Conservation (phyloP, 2,888 invertebrate genomes). For the Epinotia ramella region DNA sequence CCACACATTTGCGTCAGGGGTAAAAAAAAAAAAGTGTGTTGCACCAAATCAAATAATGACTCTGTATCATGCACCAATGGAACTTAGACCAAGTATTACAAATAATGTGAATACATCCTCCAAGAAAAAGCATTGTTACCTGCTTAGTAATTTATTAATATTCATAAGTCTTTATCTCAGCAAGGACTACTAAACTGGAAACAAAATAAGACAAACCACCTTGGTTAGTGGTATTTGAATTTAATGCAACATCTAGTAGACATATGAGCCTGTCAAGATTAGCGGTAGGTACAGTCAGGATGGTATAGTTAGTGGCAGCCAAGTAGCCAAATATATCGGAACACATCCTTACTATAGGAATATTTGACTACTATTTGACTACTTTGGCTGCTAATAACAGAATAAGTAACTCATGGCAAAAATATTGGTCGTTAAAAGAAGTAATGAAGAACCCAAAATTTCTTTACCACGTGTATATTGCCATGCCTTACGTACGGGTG, state of each 20-base stretch:
- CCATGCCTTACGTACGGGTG: no score
- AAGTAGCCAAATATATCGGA: no score
- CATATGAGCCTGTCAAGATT: background rate
- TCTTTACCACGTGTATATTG: no score
- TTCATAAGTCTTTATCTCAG: constrained; percentile 10
- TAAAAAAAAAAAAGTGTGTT: background rate
- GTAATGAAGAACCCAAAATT: no score
- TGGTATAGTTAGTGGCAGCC: no score
- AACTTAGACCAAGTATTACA: background rate
- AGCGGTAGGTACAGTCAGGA: background rate
- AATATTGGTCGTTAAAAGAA: no score
- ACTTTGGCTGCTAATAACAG: no score
- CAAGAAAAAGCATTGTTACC: constrained; percentile 14
- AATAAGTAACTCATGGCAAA: no score
- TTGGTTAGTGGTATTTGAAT: background rate
- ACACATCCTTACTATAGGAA: no score
- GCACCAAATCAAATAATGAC: background rate
- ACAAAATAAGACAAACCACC: background rate
- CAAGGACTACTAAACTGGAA: constrained; percentile 3
- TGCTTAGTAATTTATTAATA: constrained; percentile 15
- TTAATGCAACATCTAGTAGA: background rate
- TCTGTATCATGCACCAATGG: background rate
- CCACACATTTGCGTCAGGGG: no score
- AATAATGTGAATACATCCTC: background rate
- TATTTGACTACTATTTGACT: no score